Evolutionary conservation across 2,797 vertebrate genomes (phyloP).

Genomic region (Fringilla coelebs): DNA sequence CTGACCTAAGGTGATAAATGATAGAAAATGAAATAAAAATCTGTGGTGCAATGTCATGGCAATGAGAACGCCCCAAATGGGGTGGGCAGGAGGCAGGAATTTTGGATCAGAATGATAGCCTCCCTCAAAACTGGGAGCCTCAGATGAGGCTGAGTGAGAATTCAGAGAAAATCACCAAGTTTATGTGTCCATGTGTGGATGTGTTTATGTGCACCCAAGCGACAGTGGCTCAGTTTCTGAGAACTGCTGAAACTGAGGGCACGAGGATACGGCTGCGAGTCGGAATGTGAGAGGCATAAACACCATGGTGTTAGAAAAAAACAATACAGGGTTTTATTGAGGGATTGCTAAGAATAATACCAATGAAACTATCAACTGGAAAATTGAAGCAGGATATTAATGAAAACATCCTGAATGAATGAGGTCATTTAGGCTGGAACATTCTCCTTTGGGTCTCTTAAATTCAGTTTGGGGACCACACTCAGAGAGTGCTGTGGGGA

Average conservation of each 20-base stretch:
- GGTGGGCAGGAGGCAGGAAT: background rate
- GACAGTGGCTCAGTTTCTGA: background rate
- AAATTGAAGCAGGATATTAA: background rate
- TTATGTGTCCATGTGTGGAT: background rate
- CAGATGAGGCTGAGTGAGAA: background rate
- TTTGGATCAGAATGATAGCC: background rate
- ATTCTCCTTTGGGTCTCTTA: background rate
- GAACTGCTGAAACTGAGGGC: background rate
- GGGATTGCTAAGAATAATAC: background rate
- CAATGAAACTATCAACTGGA: slow-evolving; percentile 3
- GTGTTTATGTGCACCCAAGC: background rate
- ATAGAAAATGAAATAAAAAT: background rate
- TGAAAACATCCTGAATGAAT: background rate
- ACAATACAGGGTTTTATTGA: background rate
- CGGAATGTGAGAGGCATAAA: background rate
- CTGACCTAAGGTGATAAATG: background rate
- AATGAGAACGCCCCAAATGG: background rate
- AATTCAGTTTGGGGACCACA: background rate
- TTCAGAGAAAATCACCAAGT: background rate
- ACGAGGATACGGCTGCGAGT: background rate
- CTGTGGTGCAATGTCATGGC: background rate
- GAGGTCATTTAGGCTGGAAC: background rate
- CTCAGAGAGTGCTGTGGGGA: accelerated
- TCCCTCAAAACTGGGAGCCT: background rate
- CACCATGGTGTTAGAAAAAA: background rate